These are phyloP conservation scores for Trissolcus basalis DNA, from an alignment of 1,140 invertebrate species.

Conservation along the genomic window DNA sequence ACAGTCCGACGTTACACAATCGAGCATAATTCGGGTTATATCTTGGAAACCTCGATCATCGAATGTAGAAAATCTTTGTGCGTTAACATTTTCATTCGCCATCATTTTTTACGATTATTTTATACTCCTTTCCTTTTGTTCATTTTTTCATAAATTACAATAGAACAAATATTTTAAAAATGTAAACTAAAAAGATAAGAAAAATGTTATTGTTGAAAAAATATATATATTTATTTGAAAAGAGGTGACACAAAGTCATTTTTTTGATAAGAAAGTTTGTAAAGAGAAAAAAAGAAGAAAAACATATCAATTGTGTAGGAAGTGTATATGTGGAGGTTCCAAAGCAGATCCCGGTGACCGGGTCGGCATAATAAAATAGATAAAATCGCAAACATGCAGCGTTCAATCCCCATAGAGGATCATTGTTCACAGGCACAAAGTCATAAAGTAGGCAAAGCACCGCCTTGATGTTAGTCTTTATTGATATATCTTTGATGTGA, in stretches of 20 bases:
- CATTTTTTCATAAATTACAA: too few relatives aligned
- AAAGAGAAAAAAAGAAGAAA: too few relatives aligned
- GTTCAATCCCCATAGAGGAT: constrained; percentile 48
- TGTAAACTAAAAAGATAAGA: too few relatives aligned
- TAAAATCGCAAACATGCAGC: constrained; percentile 56
- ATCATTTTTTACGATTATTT: too few relatives aligned
- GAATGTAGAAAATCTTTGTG: too few relatives aligned
- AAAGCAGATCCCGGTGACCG: constrained; percentile 32
- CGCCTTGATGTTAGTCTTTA: constrained; percentile 45
- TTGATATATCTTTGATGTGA: constrained; percentile 47
- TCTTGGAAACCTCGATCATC: constrained; percentile 2
- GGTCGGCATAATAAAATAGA: constrained; percentile 53
- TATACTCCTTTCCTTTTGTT: too few relatives aligned
- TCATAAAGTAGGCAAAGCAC: constrained; percentile 56
- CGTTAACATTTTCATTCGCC: too few relatives aligned
- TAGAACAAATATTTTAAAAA: too few relatives aligned
- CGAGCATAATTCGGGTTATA: constrained; percentile 34
- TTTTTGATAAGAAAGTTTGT: too few relatives aligned
- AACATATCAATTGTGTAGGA: constrained; percentile 28
- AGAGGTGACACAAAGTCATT: too few relatives aligned
- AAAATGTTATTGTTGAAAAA: too few relatives aligned
- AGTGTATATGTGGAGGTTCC: constrained; percentile 27
- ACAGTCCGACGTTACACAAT: constrained; percentile 38
- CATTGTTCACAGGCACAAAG: constrained; percentile 54
- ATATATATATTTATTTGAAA: too few relatives aligned